Evolutionary conservation across 2,888 invertebrate genomes (phyloP), one percentile per base, ranked within the genome.

Genomic region (Mesoligia furuncula): DNA sequence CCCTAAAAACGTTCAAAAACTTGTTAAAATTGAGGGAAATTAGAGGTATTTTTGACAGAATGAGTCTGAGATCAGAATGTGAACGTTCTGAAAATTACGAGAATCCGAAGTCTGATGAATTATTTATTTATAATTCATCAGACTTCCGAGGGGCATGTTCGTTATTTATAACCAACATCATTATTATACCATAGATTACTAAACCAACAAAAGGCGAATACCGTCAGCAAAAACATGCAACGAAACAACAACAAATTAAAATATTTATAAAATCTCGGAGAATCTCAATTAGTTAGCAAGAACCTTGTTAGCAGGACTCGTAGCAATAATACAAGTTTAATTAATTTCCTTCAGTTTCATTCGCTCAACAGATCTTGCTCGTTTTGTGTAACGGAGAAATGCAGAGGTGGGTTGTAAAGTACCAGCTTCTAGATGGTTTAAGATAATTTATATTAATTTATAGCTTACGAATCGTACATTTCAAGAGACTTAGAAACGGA

Each of bases 241-340:
- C 7, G 36, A 59, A 66, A 78, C 51, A 61, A 73, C 73, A 73
- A 79, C 59, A 69, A 77, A 77, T 81, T 54, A 77, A 81, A 81
- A 66, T 69, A 77, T 69, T 69, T 70, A 69, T 48, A 66, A 81
- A 81, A 73, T 67, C 81, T 67, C 48, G 45, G 70, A 73, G 81
- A 81, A 77, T 73, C 79, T 79, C 79, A 79, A 73, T 79, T 79
- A 79, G 78, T 78, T 62, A 64, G 73, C 54, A 67, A 73, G 73
- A 67, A 81, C 67, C 73, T 82, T 70, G 79, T 73, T 71, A 73
- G 73, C 78, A n/a, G 62, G 69, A 81, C 65, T 78, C 78, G 70
- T 62, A 59, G 69, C 78, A 81, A 78, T 81, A 81, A 81, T 77
- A 81, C 78, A 81, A 81, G 81, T 81, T 81, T 81, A 78, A 81